Percentiles rank a stretch among this genome's conserved stretches.
Conservation (phyloP, 2,888 invertebrate genomes). For the Pherbina coryleti region DNA sequence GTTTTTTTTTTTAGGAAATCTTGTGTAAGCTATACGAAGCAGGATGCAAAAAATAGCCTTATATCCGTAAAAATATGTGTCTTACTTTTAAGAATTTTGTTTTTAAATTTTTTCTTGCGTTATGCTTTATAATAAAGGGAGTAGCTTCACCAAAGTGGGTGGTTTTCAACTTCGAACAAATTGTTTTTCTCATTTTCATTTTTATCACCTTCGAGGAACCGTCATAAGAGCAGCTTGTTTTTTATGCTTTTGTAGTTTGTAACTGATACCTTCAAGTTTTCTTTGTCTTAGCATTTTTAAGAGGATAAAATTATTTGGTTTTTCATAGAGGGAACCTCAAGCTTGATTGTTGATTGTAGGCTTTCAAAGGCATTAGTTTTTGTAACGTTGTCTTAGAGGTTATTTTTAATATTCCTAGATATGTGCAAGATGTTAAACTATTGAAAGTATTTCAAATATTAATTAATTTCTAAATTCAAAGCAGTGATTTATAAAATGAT, state of each 20-base stretch:
- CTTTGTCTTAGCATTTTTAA: background rate
- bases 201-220: conserved; percentile 4
- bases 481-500: too few relatives aligned
- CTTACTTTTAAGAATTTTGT: background rate
- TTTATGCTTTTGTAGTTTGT: background rate
- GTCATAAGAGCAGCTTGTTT: background rate
- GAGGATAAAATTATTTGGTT: background rate
- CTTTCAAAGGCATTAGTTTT: too few relatives aligned
- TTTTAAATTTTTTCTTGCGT: background rate
- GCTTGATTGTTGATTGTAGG: too few relatives aligned
- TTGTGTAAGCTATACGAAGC: background rate
- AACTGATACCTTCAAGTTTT: background rate
- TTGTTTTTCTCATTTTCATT: background rate
- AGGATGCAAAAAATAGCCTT: background rate
- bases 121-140: background rate
- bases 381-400: too few relatives aligned
- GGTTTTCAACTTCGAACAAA: background rate
- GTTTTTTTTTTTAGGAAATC: background rate
- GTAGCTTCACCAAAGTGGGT: background rate
- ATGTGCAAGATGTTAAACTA: too few relatives aligned
- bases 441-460: too few relatives aligned
- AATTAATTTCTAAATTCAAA: too few relatives aligned
- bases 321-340: too few relatives aligned
- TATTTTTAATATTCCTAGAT: too few relatives aligned
- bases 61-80: background rate